Evolutionary conservation across 2,113 vertebrate species (phyloP), one percentile per base, ranked within the genome.

Genomic region (Piaya cayana): DNA sequence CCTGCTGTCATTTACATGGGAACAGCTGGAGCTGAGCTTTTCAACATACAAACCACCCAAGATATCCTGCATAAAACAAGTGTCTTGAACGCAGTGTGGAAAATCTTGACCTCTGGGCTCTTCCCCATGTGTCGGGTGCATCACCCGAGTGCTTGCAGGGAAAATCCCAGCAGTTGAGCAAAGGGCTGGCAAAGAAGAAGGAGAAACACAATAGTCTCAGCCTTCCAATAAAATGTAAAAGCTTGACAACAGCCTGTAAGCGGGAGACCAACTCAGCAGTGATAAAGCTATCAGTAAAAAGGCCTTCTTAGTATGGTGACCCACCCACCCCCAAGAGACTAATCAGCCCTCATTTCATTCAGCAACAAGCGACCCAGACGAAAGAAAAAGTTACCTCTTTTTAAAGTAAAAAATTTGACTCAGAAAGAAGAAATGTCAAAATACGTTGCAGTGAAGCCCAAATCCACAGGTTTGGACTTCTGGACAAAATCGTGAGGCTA

Each of bases 381-480:
- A 59, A 88, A 52, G 15, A 62, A 65, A 80, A 20, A 8, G 15
- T 2, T 1, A 7, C 8, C 8, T 36, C 9, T 45, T 71, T 81
- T 58, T 47, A 4, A 68, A 72, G 50, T 17, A 77, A 63, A 71
- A 81, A 21, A 30, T 70, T 29, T 37, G 32, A 32, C 36, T 81
- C 18, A 7, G 56, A 43, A 59, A 67, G n/a, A 49, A 64, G 36
- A 27, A 62, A 43, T 2, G 8, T 4, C 3, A 2, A 50, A 82
- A 63, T 17, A 59, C 43, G 71, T 50, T 5, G 21, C 56, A 63
- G 60, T 3, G 2, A 59, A 67, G 37, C 13, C 43, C 52, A 68
- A 50, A 55, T 29, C 49, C 26, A 6, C 10, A 0, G 0, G 7
- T 76, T 82, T 84, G 50, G 23, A 52, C n/a, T 45, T 11, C 26